Evolutionary conservation across 2,888 invertebrate species (phyloP).

Genomic region (Sipha maydis): DNA sequence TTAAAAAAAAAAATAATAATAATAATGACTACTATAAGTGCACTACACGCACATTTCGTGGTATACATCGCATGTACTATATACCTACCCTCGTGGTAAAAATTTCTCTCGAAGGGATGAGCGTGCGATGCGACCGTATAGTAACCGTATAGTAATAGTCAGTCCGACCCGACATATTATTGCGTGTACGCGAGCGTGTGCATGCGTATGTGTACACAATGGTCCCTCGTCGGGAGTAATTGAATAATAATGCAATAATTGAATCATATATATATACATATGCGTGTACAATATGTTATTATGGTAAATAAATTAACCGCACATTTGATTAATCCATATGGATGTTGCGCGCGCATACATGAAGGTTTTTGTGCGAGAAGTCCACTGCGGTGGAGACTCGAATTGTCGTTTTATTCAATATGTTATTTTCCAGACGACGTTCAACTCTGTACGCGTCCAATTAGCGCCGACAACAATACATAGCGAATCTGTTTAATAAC

Average conservation of each 20-base stretch:
- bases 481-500: constrained; percentile 18
- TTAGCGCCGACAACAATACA: neutral
- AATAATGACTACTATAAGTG: neutral
- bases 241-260: constrained; percentile 59
- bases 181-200: neutral
- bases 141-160: neutral
- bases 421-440: neutral
- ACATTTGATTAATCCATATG: constrained; percentile 8
- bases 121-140: neutral
- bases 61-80: no score
- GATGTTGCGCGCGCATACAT: neutral
- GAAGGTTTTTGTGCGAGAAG: neutral
- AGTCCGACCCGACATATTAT: neutral
- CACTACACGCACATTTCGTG: neutral
- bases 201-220: constrained; percentile 8
- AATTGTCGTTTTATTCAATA: neutral
- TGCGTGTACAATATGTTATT: neutral
- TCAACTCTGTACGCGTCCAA: neutral
- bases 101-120: constrained; percentile 8
- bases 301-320: constrained; percentile 41
- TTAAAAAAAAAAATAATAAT: constrained; percentile 18
- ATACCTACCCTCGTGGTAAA: neutral
- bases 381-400: neutral
- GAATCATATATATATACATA: constrained; percentile 8
- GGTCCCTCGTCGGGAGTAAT: constrained; percentile 40